Percentiles rank a stretch among this genome's conserved stretches.
Conservation (phyloP, 2,113 vertebrate genomes). For the Microtus oregoni region DNA sequence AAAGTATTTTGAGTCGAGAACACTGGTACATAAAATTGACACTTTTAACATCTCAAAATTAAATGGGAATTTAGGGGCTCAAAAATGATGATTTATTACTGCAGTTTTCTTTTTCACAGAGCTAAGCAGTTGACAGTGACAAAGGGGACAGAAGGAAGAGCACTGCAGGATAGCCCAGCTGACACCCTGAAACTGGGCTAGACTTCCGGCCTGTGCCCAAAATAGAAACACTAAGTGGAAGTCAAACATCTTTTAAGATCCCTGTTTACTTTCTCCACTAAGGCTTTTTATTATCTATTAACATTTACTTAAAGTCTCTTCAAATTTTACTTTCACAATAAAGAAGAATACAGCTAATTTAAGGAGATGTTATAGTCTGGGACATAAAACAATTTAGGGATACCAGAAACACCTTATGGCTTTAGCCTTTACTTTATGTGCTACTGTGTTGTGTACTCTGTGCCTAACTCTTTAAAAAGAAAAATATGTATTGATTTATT, state of each 20-base stretch:
- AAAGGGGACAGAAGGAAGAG: neutral
- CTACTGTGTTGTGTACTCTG: neutral
- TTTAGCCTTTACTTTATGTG: neutral
- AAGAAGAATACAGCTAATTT: neutral
- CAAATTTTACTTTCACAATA: neutral
- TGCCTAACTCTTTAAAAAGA: neutral
- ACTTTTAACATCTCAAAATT: conserved; percentile 1
- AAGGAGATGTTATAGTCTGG: neutral
- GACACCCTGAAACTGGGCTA: neutral
- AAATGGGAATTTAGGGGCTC: neutral
- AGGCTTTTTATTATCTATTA: neutral
- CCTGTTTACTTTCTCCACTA: neutral
- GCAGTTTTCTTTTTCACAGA: conserved; percentile 41
- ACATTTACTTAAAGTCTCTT: neutral
- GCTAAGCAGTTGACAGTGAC: conserved; percentile 11
- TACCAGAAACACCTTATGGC: neutral
- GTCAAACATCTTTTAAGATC: conserved; percentile 27
- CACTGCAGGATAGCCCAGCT: neutral
- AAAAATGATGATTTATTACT: conserved; percentile 30
- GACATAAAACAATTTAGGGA: neutral
- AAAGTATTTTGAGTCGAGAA: neutral
- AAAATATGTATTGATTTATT: neutral
- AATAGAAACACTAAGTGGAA: conserved; percentile 1
- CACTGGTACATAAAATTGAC: neutral
- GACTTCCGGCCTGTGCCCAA: neutral